phyloP scores from a whole-genome alignment of 2,797 vertebrate genomes.

The Acrocephalus scirpaceus region DNA sequence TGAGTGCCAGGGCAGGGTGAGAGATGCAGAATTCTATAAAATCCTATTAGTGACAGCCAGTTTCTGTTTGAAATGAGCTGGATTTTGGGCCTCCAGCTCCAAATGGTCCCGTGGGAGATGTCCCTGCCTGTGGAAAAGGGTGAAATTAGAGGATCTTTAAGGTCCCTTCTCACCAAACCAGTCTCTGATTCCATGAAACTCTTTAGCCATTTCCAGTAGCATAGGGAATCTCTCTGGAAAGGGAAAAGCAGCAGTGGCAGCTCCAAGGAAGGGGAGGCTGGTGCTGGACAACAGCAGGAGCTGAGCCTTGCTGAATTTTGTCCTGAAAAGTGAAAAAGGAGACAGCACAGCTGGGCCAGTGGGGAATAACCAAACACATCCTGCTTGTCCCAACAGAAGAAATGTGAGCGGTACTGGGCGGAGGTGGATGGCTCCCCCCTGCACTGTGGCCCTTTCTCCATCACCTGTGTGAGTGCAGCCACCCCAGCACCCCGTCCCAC shows the following conservation, averaged over 20 bases:
- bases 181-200: neutral
- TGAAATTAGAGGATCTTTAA: neutral
- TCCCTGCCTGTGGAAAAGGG: neutral
- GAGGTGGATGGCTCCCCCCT: slow-evolving; percentile 73
- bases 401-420: slow-evolving; percentile 95
- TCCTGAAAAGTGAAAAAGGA: neutral
- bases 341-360: neutral
- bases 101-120: neutral
- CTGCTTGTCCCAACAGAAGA: slow-evolving; percentile 84
- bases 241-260: neutral
- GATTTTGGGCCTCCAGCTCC: neutral
- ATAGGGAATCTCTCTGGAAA: neutral
- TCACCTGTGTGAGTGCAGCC: slow-evolving; percentile 87
- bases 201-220: neutral
- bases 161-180: neutral
- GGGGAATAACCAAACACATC: neutral
- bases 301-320: neutral
- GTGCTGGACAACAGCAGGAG: neutral
- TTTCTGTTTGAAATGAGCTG: neutral
- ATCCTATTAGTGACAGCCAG: rapidly evolving
- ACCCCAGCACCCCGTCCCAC: neutral
- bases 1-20: neutral
- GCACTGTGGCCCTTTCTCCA: slow-evolving; percentile 82
- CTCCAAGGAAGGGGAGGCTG: neutral
- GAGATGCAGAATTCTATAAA: neutral